These are phyloP conservation scores for Clepsis dumicolana DNA, from an alignment of 2,888 invertebrate genomes.

Conservation along the genomic window DNA sequence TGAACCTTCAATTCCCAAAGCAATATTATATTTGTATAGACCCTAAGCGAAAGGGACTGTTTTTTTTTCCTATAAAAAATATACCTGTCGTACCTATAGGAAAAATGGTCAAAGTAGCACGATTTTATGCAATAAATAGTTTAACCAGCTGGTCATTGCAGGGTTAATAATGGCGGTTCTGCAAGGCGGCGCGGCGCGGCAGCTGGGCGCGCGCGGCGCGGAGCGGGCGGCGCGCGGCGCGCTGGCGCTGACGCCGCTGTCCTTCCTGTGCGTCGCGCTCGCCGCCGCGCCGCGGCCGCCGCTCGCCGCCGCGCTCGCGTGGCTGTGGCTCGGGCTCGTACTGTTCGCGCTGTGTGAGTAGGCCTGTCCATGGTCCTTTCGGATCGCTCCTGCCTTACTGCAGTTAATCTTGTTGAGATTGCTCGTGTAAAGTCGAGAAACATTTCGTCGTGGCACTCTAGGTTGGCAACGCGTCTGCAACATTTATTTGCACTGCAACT, in stretches of 20 bases:
- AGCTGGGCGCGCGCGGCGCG: constrained; percentile 90
- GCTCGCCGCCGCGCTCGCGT: constrained; percentile 68
- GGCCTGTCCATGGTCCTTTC: too few relatives aligned
- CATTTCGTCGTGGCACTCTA: too few relatives aligned
- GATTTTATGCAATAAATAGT: too few relatives aligned
- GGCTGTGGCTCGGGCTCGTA: constrained; percentile 93
- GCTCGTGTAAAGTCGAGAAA: too few relatives aligned
- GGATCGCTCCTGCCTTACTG: background rate
- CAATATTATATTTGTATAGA: too few relatives aligned
- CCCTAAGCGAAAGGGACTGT: too few relatives aligned
- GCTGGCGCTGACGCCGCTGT: constrained; percentile 93
- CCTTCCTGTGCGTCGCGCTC: constrained; percentile 94
- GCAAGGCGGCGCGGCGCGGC: constrained; percentile 95
- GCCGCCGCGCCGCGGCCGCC: constrained; percentile 81
- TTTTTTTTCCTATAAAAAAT: too few relatives aligned
- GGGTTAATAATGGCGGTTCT: constrained; percentile 95
- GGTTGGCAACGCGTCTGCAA: too few relatives aligned
- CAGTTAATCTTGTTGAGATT: too few relatives aligned
- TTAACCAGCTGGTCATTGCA: constrained; percentile 51
- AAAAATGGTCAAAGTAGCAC: too few relatives aligned
- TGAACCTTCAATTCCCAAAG: too few relatives aligned
- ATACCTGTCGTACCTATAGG: too few relatives aligned
- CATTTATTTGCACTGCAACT: background rate
- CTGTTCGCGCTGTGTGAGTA: constrained; percentile 96
- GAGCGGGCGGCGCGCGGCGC: constrained; percentile 91